Evolutionary conservation across 2,888 invertebrate species (phyloP).

Genomic region (Drosophila formosana): DNA sequence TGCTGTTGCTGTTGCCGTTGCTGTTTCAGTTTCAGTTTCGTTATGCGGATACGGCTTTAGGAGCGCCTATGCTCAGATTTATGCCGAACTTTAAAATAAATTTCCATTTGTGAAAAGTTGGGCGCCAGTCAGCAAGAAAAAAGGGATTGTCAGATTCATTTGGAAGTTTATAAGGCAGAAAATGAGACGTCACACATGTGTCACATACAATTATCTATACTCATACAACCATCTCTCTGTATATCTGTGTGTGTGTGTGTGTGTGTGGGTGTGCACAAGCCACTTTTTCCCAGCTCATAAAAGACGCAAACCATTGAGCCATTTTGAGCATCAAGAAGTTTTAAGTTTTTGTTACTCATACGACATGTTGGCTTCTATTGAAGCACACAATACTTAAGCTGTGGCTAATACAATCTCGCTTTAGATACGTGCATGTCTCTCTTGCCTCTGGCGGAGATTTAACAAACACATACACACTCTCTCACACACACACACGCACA

Average conservation of each 20-base stretch:
- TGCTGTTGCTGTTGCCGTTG: not conserved
- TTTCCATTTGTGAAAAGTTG: slow-evolving; percentile 52
- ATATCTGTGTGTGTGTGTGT: not conserved
- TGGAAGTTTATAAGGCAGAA: slow-evolving; percentile 67
- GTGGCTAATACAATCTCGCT: slow-evolving; percentile 36
- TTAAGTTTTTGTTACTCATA: slow-evolving; percentile 57
- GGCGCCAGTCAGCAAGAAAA: slow-evolving; percentile 15
- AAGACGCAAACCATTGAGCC: slow-evolving; percentile 19
- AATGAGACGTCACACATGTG: slow-evolving; percentile 68
- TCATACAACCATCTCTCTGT: not conserved
- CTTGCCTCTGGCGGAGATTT: slow-evolving; percentile 33
- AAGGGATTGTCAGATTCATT: slow-evolving; percentile 50
- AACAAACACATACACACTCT: slow-evolving; percentile 6
- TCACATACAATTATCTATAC: slow-evolving; percentile 55
- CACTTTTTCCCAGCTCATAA: not conserved
- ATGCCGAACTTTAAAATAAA: slow-evolving; percentile 65
- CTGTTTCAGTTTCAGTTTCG: slow-evolving; percentile 19
- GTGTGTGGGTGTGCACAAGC: not conserved
- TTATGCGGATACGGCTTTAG: slow-evolving; percentile 21
- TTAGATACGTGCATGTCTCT: slow-evolving; percentile 6
- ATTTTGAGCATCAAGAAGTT: slow-evolving; percentile 49
- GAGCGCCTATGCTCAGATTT: slow-evolving; percentile 52
- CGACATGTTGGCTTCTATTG: slow-evolving; percentile 39
- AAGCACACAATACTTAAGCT: slow-evolving; percentile 36
- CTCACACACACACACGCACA: slow-evolving; percentile 9